phyloP scores from a whole-genome alignment of 2,113 vertebrate species.

The Syrmaticus mikado region DNA sequence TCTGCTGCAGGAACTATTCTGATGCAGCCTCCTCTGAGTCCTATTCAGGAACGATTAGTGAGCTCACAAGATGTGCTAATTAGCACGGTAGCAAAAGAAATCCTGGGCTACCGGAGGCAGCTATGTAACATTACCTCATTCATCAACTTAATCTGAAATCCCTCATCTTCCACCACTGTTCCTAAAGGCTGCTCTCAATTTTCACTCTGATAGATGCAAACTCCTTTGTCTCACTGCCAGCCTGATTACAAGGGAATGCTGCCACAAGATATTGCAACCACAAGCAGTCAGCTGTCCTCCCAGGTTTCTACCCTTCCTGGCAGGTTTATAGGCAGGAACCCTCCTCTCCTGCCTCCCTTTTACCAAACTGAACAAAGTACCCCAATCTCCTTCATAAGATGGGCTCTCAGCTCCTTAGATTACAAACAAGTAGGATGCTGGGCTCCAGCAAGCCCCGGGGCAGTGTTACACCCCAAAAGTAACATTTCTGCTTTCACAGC shows the following conservation, averaged over 20 bases:
- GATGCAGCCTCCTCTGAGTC: constrained; percentile 35
- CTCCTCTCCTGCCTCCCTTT: not conserved
- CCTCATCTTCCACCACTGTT: constrained; percentile 6
- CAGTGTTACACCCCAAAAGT: not conserved
- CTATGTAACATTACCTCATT: constrained; percentile 56
- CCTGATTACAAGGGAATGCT: not conserved
- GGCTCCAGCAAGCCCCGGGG: not conserved
- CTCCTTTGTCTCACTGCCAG: not conserved
- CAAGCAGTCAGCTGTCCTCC: not conserved
- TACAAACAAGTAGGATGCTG: not conserved
- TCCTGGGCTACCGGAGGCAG: constrained; percentile 3
- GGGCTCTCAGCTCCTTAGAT: not conserved
- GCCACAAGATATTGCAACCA: constrained; percentile 1
- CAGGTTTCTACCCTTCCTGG: not conserved
- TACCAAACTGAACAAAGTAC: not conserved
- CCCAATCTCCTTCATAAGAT: not conserved
- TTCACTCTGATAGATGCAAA: not conserved
- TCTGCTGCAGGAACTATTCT: constrained; percentile 45
- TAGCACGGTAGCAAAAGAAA: constrained; percentile 59
- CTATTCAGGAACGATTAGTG: constrained; percentile 60
- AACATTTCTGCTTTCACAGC: not conserved
- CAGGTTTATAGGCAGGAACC: not conserved
- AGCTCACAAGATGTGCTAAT: constrained; percentile 60
- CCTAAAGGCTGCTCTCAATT: not conserved
- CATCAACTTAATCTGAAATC: constrained; percentile 54